A percentile compares a stretch with the other conserved stretches of the same genome.
These are phyloP conservation scores for Aldabrachelys gigantea DNA, from an alignment of 2,113 vertebrate species.

Conservation along the genomic window DNA sequence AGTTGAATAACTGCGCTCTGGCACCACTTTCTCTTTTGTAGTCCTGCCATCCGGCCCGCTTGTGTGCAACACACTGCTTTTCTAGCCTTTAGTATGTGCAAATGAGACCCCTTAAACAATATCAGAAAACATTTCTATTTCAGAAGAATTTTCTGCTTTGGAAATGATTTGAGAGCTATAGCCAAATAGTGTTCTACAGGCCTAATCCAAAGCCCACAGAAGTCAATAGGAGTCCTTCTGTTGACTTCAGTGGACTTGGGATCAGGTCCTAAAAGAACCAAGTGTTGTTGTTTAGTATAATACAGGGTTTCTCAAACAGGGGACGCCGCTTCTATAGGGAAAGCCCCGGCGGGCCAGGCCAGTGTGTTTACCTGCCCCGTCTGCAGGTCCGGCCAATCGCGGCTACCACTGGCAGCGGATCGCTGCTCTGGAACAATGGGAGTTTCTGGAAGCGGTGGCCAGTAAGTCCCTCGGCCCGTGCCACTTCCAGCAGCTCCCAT, in stretches of 20 bases:
- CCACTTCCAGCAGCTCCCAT: too few relatives aligned
- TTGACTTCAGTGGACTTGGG: not conserved
- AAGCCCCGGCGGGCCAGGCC: too few relatives aligned
- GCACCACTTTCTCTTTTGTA: slow-evolving; percentile 42
- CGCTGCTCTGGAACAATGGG: too few relatives aligned
- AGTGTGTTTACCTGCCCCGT: too few relatives aligned
- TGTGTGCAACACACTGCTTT: not conserved
- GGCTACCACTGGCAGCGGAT: too few relatives aligned
- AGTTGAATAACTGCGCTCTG: slow-evolving; percentile 20
- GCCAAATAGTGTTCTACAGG: not conserved
- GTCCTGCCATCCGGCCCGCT: slow-evolving; percentile 43
- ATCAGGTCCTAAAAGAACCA: not conserved
- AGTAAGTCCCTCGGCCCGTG: too few relatives aligned
- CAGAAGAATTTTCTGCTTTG: slow-evolving; percentile 10
- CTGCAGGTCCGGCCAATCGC: too few relatives aligned
- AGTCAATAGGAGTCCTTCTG: not conserved
- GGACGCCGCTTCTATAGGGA: too few relatives aligned
- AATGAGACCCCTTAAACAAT: slow-evolving; percentile 29
- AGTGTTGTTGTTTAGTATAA: not conserved
- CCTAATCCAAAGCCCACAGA: not conserved
- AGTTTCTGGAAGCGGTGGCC: too few relatives aligned
- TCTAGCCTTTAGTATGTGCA: slow-evolving; percentile 40
- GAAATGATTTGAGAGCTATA: not conserved
- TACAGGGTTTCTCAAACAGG: too few relatives aligned
- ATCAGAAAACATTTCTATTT: slow-evolving; percentile 23